A percentile compares a stretch with the other conserved stretches of the same genome.
Evolutionary conservation across 2,113 vertebrate genomes (phyloP).

Genomic region (Machaerirhynchus nigripectus): DNA sequence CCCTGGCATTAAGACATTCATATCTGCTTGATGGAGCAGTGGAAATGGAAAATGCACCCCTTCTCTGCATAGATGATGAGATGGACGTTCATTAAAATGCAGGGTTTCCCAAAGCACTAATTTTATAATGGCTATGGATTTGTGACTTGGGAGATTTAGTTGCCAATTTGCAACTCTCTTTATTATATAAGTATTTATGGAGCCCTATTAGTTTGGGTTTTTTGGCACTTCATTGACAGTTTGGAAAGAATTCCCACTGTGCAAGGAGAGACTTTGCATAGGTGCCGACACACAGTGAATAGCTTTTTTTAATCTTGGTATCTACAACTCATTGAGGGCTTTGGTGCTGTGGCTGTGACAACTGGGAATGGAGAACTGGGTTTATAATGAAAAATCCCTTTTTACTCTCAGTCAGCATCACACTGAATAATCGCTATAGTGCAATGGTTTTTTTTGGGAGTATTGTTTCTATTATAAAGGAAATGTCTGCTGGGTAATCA

Average conservation of each 20-base stretch:
- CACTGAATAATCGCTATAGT: neutral
- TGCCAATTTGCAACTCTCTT: neutral
- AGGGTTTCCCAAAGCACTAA: neutral
- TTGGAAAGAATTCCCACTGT: neutral
- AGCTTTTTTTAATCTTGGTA: neutral
- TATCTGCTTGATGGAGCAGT: neutral
- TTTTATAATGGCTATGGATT: neutral
- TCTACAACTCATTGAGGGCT: neutral
- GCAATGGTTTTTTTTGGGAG: neutral
- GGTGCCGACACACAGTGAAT: neutral
- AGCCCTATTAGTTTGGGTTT: neutral
- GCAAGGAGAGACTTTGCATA: neutral
- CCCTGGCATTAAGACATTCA: too few relatives aligned
- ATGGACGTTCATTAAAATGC: neutral
- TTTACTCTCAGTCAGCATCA: neutral
- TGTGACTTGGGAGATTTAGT: neutral
- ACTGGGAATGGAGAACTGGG: neutral
- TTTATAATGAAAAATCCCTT: neutral
- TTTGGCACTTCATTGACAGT: neutral
- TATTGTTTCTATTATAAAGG: neutral
- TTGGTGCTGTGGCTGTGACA: neutral
- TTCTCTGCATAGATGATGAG: neutral
- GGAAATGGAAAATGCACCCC: neutral
- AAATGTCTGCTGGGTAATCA: neutral
- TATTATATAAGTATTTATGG: neutral